Percentiles rank a stretch among this genome's conserved stretches.
Conservation (phyloP, 2,797 vertebrate species). For the Chaunax sp. region DNA sequence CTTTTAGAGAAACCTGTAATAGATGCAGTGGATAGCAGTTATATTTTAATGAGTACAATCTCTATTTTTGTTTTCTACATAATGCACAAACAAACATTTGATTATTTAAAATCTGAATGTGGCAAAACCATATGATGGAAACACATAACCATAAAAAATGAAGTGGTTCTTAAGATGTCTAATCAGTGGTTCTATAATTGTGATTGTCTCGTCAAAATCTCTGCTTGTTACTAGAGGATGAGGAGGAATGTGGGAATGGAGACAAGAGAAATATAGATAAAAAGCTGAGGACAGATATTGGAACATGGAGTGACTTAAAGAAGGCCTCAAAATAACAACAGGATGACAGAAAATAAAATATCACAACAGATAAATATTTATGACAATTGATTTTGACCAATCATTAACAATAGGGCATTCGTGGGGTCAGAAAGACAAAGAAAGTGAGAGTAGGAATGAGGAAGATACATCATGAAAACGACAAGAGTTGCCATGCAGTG, state of each 20-base stretch:
- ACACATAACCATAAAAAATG: not conserved
- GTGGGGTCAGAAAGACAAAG: slow-evolving; percentile 9
- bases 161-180: slow-evolving; percentile 6
- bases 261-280: slow-evolving; percentile 3
- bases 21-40: slow-evolving; percentile 24
- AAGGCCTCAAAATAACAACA: slow-evolving; percentile 12
- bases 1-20: slow-evolving; percentile 36
- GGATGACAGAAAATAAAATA: slow-evolving; percentile 18
- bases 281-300: slow-evolving; percentile 27
- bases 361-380: not conserved
- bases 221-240: slow-evolving; percentile 10
- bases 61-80: not conserved
- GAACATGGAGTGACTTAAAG: slow-evolving; percentile 7
- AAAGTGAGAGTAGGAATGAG: slow-evolving; percentile 10
- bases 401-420: slow-evolving; percentile 28
- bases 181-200: slow-evolving; percentile 14
- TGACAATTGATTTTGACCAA: slow-evolving; percentile 1
- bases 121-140: slow-evolving; percentile 4
- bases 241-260: not conserved
- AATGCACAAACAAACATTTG: not conserved
- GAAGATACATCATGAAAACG: slow-evolving; percentile 39
- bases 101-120: not conserved
- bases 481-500: slow-evolving; percentile 59
- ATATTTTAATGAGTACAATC: slow-evolving; percentile 25
- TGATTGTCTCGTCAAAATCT: slow-evolving; percentile 31